Base-by-base conservation (phyloP, 2,797 vertebrate genomes). In the Oceanodroma leucorhoa region DNA sequence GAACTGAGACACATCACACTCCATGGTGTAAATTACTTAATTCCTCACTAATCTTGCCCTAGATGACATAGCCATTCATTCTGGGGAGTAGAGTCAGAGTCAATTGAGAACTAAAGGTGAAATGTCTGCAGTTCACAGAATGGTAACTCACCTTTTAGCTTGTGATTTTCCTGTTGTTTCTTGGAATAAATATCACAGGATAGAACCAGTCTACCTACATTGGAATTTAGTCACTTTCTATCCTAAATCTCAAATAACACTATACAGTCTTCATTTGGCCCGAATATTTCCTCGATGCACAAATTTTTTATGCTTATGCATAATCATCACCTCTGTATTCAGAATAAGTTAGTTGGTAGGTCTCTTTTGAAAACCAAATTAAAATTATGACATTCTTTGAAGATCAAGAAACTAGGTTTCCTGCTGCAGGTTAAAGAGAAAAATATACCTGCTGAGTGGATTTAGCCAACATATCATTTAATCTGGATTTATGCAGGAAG, bases 1-100 rank as follows among this genome's bases (percentile, higher is more conserved):
- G 11, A 34, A 6, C 4, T 69, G 46, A 79, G 7, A 1, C 2
- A 0, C 26, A 24, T 64, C 22, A 43, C 18, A 60, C 2, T 1
- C 3, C 3, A n/a, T 30, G 2, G 5, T 61, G 20, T 65, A 76
- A 82, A 79, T 82, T 67, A 16, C 18, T 71, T 57, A 69, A 58
- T 76, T 89, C 9, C 27, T 89, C 32, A 50, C 14, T 57, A 79
- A 53, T 81, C 19, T 69, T 21, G 0, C 16, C 32, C 7, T 46
- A 54, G 14, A 32, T 71, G 41, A 65, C 21, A 55, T 1, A 71
- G 21, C 6, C 16, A 40, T 84, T 84, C 14, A 14, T 45, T 79
- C 12, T 71, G 4, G 3, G 32, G 14, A 76, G 34, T 12, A 41
- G 10, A 81, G 9, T 40, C n/a, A 58, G 11, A 41, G 17, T 53